These are phyloP conservation scores for Oncorhynchus gorbuscha DNA, from an alignment of 2,113 vertebrate species.

Conservation along the genomic window DNA sequence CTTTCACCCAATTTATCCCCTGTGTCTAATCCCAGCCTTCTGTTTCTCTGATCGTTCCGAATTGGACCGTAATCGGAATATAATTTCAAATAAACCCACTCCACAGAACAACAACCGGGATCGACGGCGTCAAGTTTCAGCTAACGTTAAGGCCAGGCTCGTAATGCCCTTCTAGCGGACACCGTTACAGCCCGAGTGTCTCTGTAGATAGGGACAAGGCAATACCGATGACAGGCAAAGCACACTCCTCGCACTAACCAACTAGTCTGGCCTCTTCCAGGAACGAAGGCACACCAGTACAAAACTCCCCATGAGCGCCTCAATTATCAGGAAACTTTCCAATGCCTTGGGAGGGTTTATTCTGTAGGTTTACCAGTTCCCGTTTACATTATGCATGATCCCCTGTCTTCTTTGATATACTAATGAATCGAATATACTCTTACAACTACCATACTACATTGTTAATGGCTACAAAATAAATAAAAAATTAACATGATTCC, in stretches of 20 bases:
- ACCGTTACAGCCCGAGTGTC: conserved; percentile 21
- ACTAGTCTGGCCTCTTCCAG: conserved; percentile 13
- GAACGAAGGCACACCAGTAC: conserved; percentile 18
- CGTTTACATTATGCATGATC: conserved; percentile 56
- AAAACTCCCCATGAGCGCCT: conserved; percentile 16
- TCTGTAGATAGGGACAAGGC: background rate
- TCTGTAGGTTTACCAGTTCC: conserved; percentile 54
- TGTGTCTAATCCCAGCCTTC: conserved; percentile 2
- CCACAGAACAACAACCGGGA: conserved; percentile 47
- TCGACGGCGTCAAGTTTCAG: conserved; percentile 61
- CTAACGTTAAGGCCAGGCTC: background rate
- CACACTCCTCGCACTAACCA: background rate
- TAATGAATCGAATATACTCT: background rate
- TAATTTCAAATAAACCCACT: background rate
- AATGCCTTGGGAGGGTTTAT: conserved; percentile 23
- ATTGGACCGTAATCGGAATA: background rate
- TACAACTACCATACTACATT: conserved; percentile 44
- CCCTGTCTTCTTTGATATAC: background rate
- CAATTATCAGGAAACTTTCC: conserved; percentile 66
- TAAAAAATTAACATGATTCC: conserved; percentile 67
- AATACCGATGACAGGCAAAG: background rate
- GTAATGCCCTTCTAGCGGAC: conserved; percentile 6
- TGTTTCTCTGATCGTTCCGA: conserved; percentile 5
- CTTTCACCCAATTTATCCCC: conserved; percentile 22
- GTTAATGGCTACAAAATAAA: conserved; percentile 35